phyloP scores from a whole-genome alignment of 2,797 vertebrate species.

The Xenentodon cancila region DNA sequence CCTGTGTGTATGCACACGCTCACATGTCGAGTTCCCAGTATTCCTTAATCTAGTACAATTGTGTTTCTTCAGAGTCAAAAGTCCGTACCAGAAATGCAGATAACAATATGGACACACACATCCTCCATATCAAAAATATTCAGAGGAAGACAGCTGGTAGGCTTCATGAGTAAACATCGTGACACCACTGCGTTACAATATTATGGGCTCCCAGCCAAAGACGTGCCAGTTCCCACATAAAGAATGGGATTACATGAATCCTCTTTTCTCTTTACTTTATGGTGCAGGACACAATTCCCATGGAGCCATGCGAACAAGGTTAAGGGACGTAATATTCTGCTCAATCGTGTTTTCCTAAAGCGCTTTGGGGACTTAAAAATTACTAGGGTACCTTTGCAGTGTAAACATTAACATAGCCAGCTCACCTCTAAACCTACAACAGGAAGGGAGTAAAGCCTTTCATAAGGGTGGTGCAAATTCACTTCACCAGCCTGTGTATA shows the following conservation, averaged over 20 bases:
- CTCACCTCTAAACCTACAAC: slow-evolving; percentile 72
- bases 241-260: slow-evolving; percentile 64
- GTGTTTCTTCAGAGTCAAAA: slow-evolving; percentile 34
- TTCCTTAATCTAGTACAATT: slow-evolving; percentile 33
- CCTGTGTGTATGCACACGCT: slow-evolving; percentile 36
- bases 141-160: not conserved
- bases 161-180: slow-evolving; percentile 1
- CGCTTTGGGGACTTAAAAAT: slow-evolving; percentile 57
- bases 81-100: slow-evolving; percentile 17
- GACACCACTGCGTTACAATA: not conserved
- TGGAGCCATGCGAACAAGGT: slow-evolving; percentile 56
- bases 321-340: slow-evolving; percentile 70
- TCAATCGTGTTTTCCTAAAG: slow-evolving; percentile 66
- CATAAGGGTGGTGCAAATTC: slow-evolving; percentile 66
- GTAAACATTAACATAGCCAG: slow-evolving; percentile 72
- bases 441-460: slow-evolving; percentile 77
- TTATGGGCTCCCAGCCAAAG: slow-evolving; percentile 42
- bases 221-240: slow-evolving; percentile 62
- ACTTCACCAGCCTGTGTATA: slow-evolving; percentile 42
- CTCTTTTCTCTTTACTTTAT: slow-evolving; percentile 45
- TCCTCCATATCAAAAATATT: not conserved
- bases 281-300: slow-evolving; percentile 70
- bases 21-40: slow-evolving; percentile 53
- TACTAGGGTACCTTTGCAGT: slow-evolving; percentile 49
- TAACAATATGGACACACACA: slow-evolving; percentile 11